Conservation (phyloP, 2,888 invertebrate genomes). For the Hypomecis punctinalis region DNA sequence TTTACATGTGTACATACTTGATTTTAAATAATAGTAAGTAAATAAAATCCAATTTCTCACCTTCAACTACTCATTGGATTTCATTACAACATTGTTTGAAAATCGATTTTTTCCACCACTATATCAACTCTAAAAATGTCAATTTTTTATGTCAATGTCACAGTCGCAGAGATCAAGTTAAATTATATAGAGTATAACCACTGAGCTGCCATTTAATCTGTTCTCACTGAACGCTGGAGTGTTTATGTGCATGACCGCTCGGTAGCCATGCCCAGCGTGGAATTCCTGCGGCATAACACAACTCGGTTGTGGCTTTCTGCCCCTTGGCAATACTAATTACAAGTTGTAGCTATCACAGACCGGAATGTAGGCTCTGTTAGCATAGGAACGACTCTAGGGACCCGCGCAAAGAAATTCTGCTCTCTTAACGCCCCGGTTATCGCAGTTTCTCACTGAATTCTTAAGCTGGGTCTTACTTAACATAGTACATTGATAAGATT, state of each 20-base stretch:
- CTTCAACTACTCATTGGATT: no score
- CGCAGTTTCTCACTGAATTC: conserved; percentile 8
- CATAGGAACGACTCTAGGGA: conserved; percentile 14
- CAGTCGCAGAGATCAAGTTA: no score
- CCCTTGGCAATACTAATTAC: conserved; percentile 30
- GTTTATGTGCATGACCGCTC: conserved; percentile 4
- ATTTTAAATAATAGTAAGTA: no score
- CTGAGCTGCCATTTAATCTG: not conserved
- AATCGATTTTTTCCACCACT: no score
- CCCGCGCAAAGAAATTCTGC: conserved; percentile 7
- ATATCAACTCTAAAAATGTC: no score
- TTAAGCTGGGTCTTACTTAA: conserved; percentile 1
- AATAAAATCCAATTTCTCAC: no score
- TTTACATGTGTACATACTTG: no score
- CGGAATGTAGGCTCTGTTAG: conserved; percentile 11
- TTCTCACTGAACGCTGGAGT: not conserved
- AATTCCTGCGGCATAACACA: conserved; percentile 28
- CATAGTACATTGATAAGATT: conserved; percentile 10
- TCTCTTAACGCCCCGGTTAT: conserved; percentile 11
- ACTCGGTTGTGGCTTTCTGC: conserved; percentile 19
- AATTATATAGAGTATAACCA: no score
- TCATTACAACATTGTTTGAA: no score
- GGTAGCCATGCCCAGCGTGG: conserved; percentile 5
- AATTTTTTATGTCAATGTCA: no score
- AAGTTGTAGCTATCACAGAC: conserved; percentile 21